Evolutionary conservation across 2,113 vertebrate species (phyloP), one percentile per base, ranked within the genome.

Genomic region (Progne subis): DNA sequence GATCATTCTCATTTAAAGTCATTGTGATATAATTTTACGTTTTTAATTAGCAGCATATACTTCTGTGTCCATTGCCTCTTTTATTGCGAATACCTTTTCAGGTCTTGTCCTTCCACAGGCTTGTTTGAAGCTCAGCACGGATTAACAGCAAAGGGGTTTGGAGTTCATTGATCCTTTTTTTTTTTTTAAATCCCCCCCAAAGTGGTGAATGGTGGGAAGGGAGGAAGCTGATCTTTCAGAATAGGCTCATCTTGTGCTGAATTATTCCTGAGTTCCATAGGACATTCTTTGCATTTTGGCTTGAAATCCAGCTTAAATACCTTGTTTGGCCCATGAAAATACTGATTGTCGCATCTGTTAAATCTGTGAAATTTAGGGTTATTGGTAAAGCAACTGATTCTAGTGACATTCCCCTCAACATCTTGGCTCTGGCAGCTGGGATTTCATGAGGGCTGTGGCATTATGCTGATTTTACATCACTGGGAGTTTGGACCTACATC

Each of bases 1-100:
- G 98, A 98, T 98, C 97, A 98, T 98, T 99, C 98, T 98, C 98
- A 98, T 98, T 98, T 98, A 98, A 98, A 98, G 97, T 92, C 98
- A 98, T 97, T 98, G 98, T 98, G 96, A 97, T 97, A 98, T 98
- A 98, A 98, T 98, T 98, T 98, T 97, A 97, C 95, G 5, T 97
- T 97, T 97, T 97, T 97, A 97, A 97, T 98, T 97, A 97, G 94
- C 91, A 90, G 90, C 83, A 92, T 94, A 94, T 92, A 94, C 92
- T 96, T 94, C 75, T 80, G 96, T 88, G 84, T 89, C 81, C 86
- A 64, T 76, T 91, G 88, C 78, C 86, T 90, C 86, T 89, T 95
- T 95, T 96, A 87, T 96, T 95, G 93, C 19, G 7, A 95, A 96
- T 97, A 94, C 83, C 83, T 92, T 91, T 91, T 93, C 95, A 96